These are phyloP conservation scores for Podiceps cristatus DNA, from an alignment of 2,113 vertebrate species.

Conservation along the genomic window DNA sequence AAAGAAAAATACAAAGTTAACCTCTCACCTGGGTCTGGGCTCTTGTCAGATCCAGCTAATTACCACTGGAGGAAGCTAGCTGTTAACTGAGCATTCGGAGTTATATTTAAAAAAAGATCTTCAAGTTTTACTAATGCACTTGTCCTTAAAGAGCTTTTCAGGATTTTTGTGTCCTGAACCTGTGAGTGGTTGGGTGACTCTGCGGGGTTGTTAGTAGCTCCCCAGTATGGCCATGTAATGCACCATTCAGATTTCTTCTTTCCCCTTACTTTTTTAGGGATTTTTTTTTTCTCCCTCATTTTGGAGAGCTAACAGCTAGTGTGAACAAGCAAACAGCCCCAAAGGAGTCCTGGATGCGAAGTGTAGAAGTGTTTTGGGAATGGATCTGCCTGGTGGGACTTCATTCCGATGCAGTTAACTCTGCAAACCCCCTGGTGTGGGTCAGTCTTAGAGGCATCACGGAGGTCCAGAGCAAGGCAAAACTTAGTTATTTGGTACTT, in stretches of 20 bases:
- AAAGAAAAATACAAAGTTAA: slow-evolving; percentile 18
- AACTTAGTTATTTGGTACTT: fast-evolving
- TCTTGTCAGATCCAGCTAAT: background rate
- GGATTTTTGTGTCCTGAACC: background rate
- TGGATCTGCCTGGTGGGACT: background rate
- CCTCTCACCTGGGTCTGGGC: background rate
- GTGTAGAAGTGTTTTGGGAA: background rate
- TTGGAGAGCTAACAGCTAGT: background rate
- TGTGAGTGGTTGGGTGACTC: background rate
- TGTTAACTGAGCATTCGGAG: background rate
- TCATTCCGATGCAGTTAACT: background rate
- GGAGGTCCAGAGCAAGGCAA: background rate
- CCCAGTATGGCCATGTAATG: background rate
- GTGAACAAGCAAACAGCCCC: background rate
- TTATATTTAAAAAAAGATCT: background rate
- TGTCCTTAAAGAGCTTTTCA: background rate
- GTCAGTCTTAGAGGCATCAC: background rate
- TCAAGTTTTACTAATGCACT: background rate
- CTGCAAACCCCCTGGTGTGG: background rate
- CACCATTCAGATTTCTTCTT: background rate
- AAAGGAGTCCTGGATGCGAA: background rate
- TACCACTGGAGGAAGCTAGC: background rate
- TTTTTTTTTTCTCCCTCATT: background rate
- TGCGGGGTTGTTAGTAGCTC: background rate
- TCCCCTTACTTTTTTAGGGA: background rate